These are phyloP conservation scores for Papilio gigon DNA, from an alignment of 2,888 invertebrate species.

Conservation along the genomic window DNA sequence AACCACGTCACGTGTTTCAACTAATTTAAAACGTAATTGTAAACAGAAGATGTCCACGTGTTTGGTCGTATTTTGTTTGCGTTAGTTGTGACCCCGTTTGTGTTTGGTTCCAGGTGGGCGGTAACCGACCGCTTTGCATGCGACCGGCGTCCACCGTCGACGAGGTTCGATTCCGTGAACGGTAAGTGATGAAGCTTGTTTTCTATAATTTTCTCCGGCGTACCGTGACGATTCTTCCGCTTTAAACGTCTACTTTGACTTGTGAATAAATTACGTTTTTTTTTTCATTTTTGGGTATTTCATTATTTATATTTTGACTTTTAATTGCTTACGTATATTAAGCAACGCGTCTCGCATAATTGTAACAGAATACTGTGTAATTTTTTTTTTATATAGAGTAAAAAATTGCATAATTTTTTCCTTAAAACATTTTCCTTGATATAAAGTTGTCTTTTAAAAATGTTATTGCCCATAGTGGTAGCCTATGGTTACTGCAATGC, in stretches of 20 bases:
- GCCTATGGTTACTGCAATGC: no score
- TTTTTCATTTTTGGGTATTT: no score
- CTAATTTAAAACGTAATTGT: not conserved
- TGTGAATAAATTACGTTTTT: no score
- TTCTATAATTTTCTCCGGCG: conserved; percentile 72
- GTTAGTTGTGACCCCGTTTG: conserved; percentile 52
- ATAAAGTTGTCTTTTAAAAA: no score
- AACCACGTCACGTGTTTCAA: not conserved
- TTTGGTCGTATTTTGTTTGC: not conserved
- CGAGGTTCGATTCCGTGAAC: conserved; percentile 56
- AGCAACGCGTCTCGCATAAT: no score
- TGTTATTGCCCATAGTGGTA: no score
- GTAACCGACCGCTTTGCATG: conserved; percentile 53
- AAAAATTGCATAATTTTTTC: no score
- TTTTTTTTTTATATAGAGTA: no score
- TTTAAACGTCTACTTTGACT: conserved; percentile 55
- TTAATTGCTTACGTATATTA: no score
- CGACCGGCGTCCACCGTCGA: conserved; percentile 59
- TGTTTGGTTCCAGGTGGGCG: conserved; percentile 66
- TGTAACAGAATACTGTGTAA: no score
- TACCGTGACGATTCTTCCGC: conserved; percentile 70
- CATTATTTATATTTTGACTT: no score
- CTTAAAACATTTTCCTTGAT: no score
- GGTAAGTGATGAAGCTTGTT: conserved; percentile 65
- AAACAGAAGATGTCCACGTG: not conserved